Evolutionary conservation across 2,888 invertebrate species (phyloP).

Genomic region (Drosophila parthenogenetica): DNA sequence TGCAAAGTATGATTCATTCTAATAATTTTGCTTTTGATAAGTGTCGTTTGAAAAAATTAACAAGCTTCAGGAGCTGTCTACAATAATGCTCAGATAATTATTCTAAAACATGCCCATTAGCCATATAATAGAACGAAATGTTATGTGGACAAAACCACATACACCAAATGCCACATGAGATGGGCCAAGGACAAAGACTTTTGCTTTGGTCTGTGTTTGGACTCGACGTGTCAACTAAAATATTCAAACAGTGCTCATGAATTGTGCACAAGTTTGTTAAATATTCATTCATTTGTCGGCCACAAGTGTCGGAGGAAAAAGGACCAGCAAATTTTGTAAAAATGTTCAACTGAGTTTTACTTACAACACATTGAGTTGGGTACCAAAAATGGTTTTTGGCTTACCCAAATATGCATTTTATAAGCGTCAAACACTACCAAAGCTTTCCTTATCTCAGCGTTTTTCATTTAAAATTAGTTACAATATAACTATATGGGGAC

Average conservation of each 20-base stretch:
- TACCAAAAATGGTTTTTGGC: conserved; percentile 2
- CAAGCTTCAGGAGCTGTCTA: background rate
- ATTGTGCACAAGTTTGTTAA: conserved; percentile 72
- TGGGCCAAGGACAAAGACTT: conserved; percentile 15
- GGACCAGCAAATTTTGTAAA: conserved; percentile 27
- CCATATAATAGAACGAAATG: background rate
- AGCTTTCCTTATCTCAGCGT: background rate
- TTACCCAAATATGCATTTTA: conserved; percentile 1
- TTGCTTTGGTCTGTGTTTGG: conserved; percentile 11
- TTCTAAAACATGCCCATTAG: background rate
- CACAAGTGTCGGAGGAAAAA: conserved; percentile 52
- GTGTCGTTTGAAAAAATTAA: background rate
- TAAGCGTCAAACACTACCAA: background rate
- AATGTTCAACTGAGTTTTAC: conserved; percentile 14
- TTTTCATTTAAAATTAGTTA: background rate
- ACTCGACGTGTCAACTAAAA: conserved; percentile 44
- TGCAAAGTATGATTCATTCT: background rate
- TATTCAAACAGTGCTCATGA: conserved; percentile 66
- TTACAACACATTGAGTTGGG: conserved; percentile 4
- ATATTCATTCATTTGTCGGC: conserved; percentile 74
- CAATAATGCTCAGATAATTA: background rate
- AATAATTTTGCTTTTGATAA: background rate
- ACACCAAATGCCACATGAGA: conserved; percentile 1
- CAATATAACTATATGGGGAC: too few relatives aligned
- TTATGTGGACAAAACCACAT: conserved; percentile 4